Percentiles rank a stretch among this genome's conserved stretches.
These are phyloP conservation scores for Pseudonaja textilis DNA, from an alignment of 2,113 vertebrate species.

Conservation along the genomic window DNA sequence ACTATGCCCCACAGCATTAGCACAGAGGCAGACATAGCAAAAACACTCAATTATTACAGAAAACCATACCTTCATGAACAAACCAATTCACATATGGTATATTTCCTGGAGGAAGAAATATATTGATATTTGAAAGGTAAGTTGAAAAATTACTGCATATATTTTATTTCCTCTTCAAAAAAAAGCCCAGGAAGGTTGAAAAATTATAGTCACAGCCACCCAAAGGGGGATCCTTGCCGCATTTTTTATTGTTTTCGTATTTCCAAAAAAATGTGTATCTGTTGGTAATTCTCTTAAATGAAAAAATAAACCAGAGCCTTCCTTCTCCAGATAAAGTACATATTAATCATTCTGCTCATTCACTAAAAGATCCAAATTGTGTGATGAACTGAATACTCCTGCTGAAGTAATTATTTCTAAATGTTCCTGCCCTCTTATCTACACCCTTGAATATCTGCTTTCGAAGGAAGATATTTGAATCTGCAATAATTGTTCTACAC, in stretches of 20 bases:
- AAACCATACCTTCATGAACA: neutral
- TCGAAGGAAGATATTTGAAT: neutral
- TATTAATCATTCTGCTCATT: neutral
- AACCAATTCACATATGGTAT: neutral
- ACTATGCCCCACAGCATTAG: neutral
- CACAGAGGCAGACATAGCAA: neutral
- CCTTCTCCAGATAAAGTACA: neutral
- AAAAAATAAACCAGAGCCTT: neutral
- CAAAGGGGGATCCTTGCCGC: neutral
- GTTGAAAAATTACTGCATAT: neutral
- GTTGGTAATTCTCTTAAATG: neutral
- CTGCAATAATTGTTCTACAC: neutral
- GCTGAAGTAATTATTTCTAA: neutral
- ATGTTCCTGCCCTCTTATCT: neutral
- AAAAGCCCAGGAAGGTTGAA: neutral
- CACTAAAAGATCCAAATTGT: neutral
- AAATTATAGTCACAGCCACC: neutral
- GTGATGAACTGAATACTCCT: neutral
- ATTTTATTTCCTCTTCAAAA: neutral
- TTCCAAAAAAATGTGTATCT: neutral
- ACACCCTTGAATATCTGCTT: neutral
- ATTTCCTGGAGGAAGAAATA: neutral
- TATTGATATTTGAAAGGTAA: neutral
- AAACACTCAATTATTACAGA: neutral
- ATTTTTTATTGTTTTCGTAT: neutral